Percentiles rank a stretch among this genome's conserved stretches.
Evolutionary conservation across 2,888 invertebrate species (phyloP).

Genomic region (Parthenolecanium corni): DNA sequence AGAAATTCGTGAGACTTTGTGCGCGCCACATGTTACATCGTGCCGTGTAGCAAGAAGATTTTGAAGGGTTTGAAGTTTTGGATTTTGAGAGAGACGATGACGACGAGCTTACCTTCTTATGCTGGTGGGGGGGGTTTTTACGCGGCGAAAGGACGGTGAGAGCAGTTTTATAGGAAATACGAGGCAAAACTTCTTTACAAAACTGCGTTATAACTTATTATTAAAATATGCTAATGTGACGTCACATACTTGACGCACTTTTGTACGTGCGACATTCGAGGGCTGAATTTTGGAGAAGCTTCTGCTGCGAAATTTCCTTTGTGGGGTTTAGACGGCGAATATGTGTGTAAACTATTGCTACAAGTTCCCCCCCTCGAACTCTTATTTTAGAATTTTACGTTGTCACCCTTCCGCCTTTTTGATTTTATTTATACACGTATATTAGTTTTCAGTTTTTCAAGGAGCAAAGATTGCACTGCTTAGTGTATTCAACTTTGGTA

Average conservation of each 20-base stretch:
- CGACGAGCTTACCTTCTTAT: background rate
- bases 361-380: too few species aligned
- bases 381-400: too few species aligned
- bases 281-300: too few species aligned
- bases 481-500: too few species aligned
- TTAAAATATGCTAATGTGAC: conserved; percentile 35
- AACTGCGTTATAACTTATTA: conserved; percentile 33
- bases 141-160: background rate
- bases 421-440: too few species aligned
- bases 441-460: too few species aligned
- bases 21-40: conserved; percentile 25
- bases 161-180: background rate
- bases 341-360: too few species aligned
- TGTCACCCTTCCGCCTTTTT: too few species aligned
- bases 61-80: conserved; percentile 27
- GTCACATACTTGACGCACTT: conserved; percentile 30
- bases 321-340: too few species aligned
- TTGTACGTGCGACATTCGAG: too few species aligned
- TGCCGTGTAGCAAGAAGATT: conserved; percentile 3
- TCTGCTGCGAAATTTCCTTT: too few species aligned
- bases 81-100: conserved; percentile 22
- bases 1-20: conserved; percentile 17
- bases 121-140: background rate
- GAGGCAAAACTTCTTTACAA: conserved; percentile 24
- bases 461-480: too few species aligned